These are phyloP conservation scores for Aphelenchoides avenae DNA, from an alignment of 1,140 invertebrate species.

Conservation along the genomic window DNA sequence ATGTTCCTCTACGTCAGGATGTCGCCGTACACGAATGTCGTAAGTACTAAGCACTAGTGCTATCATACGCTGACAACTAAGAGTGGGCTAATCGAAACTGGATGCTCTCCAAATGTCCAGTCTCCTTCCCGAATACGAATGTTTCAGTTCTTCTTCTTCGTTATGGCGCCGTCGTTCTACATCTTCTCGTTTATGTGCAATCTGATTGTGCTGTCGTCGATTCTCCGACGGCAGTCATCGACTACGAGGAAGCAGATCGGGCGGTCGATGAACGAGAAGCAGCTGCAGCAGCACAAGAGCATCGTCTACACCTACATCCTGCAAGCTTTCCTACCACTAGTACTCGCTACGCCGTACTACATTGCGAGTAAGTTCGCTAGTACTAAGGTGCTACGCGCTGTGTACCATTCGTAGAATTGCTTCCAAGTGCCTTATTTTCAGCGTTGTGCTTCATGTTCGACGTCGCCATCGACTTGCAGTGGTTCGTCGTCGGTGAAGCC, in stretches of 20 bases:
- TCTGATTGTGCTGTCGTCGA: slow-evolving; percentile 46
- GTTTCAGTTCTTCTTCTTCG: slow-evolving; percentile 55
- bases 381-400: slow-evolving; percentile 12
- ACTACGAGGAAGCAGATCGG: slow-evolving; percentile 52
- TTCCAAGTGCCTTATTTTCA: slow-evolving; percentile 20
- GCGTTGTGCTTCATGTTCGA: slow-evolving; percentile 54
- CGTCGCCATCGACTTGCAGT: slow-evolving; percentile 42
- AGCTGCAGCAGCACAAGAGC: slow-evolving; percentile 49
- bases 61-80: background rate
- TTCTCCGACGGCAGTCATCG: slow-evolving; percentile 50
- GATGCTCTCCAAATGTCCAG: too few relatives aligned
- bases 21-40: slow-evolving; percentile 48
- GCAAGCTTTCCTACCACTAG: slow-evolving; percentile 45
- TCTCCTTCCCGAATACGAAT: too few relatives aligned
- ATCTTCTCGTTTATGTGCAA: slow-evolving; percentile 53
- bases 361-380: slow-evolving; percentile 44
- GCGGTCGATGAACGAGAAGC: slow-evolving; percentile 44
- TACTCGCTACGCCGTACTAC: slow-evolving; percentile 52
- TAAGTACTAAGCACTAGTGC: slow-evolving; percentile 10
- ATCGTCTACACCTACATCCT: slow-evolving; percentile 46
- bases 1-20: slow-evolving; percentile 50
- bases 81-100: too few relatives aligned
- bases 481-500: slow-evolving; percentile 52
- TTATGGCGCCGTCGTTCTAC: slow-evolving; percentile 21
- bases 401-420: slow-evolving; percentile 2